phyloP scores from a whole-genome alignment of 2,888 invertebrate species.

The Erynnis tages region DNA sequence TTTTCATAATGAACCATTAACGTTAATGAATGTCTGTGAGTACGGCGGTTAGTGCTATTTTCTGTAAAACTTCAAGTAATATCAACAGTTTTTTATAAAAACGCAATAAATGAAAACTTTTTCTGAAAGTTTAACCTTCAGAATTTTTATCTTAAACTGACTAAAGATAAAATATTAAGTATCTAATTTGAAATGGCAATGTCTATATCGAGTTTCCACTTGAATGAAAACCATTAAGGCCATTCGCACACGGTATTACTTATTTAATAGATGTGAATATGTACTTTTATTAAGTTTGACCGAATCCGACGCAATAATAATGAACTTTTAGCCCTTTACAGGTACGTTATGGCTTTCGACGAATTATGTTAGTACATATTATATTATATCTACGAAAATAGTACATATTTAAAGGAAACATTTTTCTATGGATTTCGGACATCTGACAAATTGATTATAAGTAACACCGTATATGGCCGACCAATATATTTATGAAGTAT shows the following conservation, averaged over 20 bases:
- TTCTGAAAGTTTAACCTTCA: conserved; percentile 57
- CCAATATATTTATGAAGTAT: not conserved
- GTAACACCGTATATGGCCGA: not conserved
- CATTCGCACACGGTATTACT: not conserved
- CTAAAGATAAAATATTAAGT: conserved; percentile 46
- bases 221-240: conserved; percentile 25
- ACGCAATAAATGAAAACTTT: conserved; percentile 34
- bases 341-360: too few relatives aligned
- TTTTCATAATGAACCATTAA: too few relatives aligned
- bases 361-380: too few relatives aligned
- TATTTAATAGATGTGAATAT: not conserved
- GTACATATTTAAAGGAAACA: too few relatives aligned
- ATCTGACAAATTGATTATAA: too few relatives aligned
- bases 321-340: too few relatives aligned
- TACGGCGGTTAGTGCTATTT: not conserved
- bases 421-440: too few relatives aligned
- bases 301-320: too few relatives aligned
- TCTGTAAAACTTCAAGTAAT: not conserved
- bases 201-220: conserved; percentile 39
- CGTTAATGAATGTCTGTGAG: too few relatives aligned
- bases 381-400: too few relatives aligned
- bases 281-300: too few relatives aligned
- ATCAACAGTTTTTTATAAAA: conserved; percentile 42
- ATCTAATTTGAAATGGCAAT: conserved; percentile 68
- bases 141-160: conserved; percentile 35